Conservation (phyloP, 2,113 vertebrate genomes). For the Pycnonotus jocosus region DNA sequence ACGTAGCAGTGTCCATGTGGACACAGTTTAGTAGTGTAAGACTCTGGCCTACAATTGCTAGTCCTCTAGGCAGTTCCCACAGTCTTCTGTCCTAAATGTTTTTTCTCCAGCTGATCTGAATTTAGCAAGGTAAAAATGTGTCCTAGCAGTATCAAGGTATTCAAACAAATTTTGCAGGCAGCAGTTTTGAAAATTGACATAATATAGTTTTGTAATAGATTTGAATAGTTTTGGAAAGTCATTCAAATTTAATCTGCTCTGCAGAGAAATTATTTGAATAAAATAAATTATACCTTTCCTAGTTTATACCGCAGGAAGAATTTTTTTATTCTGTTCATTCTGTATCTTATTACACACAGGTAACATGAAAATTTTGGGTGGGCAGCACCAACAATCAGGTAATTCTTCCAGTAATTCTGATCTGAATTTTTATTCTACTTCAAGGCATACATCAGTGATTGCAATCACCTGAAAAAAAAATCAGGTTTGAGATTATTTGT, state of each 20-base stretch:
- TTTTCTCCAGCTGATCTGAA: neutral
- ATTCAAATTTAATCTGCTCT: neutral
- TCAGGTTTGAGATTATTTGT: neutral
- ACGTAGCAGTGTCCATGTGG: neutral
- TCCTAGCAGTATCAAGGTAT: neutral
- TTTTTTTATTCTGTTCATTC: neutral
- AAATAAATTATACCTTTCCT: neutral
- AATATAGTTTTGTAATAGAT: neutral
- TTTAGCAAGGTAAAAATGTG: neutral
- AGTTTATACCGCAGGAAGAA: neutral
- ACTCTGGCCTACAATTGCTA: neutral
- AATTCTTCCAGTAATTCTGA: neutral
- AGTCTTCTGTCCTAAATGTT: neutral
- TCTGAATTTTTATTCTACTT: neutral
- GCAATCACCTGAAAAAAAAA: neutral
- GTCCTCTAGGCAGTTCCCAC: neutral
- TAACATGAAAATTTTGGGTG: neutral
- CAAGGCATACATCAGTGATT: neutral
- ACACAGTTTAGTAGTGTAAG: neutral
- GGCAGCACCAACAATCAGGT: neutral
- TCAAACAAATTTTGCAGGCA: neutral
- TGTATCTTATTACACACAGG: neutral
- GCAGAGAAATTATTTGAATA: slow-evolving; percentile 17
- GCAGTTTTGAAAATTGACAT: neutral
- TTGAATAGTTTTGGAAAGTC: neutral